Base-by-base conservation (phyloP, 2,888 invertebrate species). In the Caenorhabditis uteleia region DNA sequence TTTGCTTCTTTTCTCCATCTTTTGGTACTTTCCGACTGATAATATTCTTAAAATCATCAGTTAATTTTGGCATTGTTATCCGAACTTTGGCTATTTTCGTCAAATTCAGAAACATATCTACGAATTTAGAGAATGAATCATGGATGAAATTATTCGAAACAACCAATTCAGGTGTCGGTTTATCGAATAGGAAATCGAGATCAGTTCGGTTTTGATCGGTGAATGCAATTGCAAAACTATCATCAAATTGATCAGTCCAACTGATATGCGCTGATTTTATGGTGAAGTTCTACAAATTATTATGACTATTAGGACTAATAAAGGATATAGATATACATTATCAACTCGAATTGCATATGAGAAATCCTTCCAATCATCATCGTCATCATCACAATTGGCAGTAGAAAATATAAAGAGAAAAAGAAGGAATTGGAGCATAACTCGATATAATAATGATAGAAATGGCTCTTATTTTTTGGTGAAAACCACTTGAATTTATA, bases 161-260 rank as follows among this genome's bases (percentile, higher is more conserved):
- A 21, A 2, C 3, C 2, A 36, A n/a, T 18, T 26, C 21, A 8
- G 12, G 33, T 2, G 21, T 18, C 7, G 16, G 20, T 20, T 39
- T 26, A 54, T 36, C 36, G 18, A 20, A 20, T 44, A 54, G 16
- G 26, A 60, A 60, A 14, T 49, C 54, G 18, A 48, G 31, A 23
- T 48, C 60, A 5, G 36, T 48, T 21, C 48, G 14, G 26, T 60
- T 60, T n/a, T 60, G 48, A 25, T 54, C 44, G 4, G 53, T 54
- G 33, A 39, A 60, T 2, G 60, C 60, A 23, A 48, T 44, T 0
- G 60, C 60, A 23, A 60, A 60, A 1, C 53, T 44, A 27, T 60
- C 60, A 40, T 60, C 60, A 31, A 60, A 60, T 14, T 39, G 36
- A 33, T 60, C 60, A 2, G 60, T 60, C 60, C 60, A 60, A 26